Evolutionary conservation across 1,140 invertebrate genomes (phyloP).

Genomic region (Elymnias hypermnestra): DNA sequence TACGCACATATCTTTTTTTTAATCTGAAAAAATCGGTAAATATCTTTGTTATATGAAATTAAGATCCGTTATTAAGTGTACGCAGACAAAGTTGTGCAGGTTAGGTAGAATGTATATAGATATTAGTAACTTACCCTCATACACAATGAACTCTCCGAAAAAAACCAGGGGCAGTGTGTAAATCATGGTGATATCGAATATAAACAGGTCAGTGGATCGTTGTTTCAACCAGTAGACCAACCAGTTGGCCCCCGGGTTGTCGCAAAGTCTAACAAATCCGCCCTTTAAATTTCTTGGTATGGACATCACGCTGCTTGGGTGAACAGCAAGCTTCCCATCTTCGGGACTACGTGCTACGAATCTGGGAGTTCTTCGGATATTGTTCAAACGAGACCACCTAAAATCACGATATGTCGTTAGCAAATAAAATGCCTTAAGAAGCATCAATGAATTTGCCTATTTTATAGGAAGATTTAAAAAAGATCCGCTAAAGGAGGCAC

Average conservation of each 20-base stretch:
- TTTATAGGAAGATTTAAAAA: too few species aligned
- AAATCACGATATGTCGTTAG: conserved; percentile 3
- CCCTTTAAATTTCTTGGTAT: background rate
- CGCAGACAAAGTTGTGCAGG: too few species aligned
- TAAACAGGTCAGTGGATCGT: conserved; percentile 43
- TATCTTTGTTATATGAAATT: too few species aligned
- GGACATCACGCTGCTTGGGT: conserved; percentile 62
- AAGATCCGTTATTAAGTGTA: too few species aligned
- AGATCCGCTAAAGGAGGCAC: too few species aligned
- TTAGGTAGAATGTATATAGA: too few species aligned
- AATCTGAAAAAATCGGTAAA: too few species aligned
- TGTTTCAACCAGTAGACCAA: conserved; percentile 70
- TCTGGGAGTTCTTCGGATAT: conserved; percentile 15
- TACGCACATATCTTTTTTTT: too few species aligned
- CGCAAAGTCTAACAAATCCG: conserved; percentile 9
- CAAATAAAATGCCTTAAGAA: too few species aligned
- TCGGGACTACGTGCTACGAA: conserved; percentile 38
- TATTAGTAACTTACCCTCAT: conserved; percentile 45
- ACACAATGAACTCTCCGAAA: conserved; percentile 58
- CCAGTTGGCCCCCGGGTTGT: conserved; percentile 51
- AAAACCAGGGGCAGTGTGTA: conserved; percentile 68
- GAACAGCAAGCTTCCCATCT: conserved; percentile 47
- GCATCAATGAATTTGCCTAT: too few species aligned
- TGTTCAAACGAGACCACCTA: conserved; percentile 39
- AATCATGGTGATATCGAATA: conserved; percentile 62